phyloP scores from a whole-genome alignment of 2,888 invertebrate genomes.

The Rhorus exstirpatorius region DNA sequence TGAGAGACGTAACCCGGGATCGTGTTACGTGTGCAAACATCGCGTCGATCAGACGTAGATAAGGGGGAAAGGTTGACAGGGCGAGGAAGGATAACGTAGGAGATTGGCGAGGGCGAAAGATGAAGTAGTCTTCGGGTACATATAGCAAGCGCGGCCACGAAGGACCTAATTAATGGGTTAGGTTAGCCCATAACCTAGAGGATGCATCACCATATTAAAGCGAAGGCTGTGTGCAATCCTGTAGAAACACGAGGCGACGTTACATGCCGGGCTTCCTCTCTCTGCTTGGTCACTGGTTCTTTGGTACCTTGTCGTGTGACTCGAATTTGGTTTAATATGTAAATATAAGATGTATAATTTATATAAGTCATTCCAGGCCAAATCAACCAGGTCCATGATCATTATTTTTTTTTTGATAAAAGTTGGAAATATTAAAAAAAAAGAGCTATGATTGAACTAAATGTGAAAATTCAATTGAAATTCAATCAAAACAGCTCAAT shows the following conservation, averaged over 20 bases:
- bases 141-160: slow-evolving; percentile 32
- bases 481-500: too few relatives aligned
- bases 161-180: slow-evolving; percentile 51
- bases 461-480: too few relatives aligned
- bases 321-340: slow-evolving; percentile 17
- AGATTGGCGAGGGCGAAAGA: slow-evolving; percentile 32
- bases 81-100: neutral
- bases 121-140: slow-evolving; percentile 31
- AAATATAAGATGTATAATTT: neutral
- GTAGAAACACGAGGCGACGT: slow-evolving; percentile 28
- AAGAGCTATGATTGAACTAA: too few relatives aligned
- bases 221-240: slow-evolving; percentile 8
- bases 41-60: slow-evolving; percentile 22
- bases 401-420: too few relatives aligned
- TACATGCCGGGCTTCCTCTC: slow-evolving; percentile 1
- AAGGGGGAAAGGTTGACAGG: slow-evolving; percentile 1
- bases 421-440: too few relatives aligned
- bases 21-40: slow-evolving; percentile 9
- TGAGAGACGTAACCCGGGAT: neutral
- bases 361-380: neutral
- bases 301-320: slow-evolving; percentile 20
- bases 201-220: slow-evolving; percentile 30
- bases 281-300: slow-evolving; percentile 14
- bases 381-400: too few relatives aligned
- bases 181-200: slow-evolving; percentile 40